These are phyloP conservation scores for Hippoglossus stenolepis DNA, from an alignment of 2,113 vertebrate species.

Conservation along the genomic window DNA sequence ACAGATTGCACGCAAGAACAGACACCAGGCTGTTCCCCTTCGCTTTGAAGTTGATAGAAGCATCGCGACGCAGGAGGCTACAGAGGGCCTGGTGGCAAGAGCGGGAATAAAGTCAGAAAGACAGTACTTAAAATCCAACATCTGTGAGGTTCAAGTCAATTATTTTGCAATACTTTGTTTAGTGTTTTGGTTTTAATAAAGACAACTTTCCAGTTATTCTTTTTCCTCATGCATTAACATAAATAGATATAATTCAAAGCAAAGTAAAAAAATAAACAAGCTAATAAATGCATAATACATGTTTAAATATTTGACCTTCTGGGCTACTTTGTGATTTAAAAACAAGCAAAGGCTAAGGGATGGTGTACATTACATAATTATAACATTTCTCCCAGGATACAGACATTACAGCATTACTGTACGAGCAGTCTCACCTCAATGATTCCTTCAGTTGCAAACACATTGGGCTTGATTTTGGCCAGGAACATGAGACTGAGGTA, in stretches of 20 bases:
- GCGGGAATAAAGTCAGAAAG: background rate
- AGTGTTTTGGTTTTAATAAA: too few relatives aligned
- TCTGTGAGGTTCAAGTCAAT: background rate
- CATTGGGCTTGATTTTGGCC: conserved; percentile 99
- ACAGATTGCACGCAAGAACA: conserved; percentile 94
- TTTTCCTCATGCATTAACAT: background rate
- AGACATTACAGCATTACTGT: background rate
- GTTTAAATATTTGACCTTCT: too few relatives aligned
- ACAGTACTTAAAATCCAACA: background rate
- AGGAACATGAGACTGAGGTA: conserved; percentile 98
- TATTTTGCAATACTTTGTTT: too few relatives aligned
- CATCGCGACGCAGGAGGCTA: conserved; percentile 93
- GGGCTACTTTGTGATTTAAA: too few relatives aligned
- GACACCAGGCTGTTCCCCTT: conserved; percentile 98
- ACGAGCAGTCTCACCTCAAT: conserved; percentile 87
- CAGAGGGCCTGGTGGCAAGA: conserved; percentile 87
- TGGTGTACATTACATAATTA: background rate
- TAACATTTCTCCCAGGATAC: background rate
- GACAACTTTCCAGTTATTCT: background rate
- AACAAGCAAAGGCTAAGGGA: background rate
- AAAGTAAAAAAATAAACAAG: too few relatives aligned
- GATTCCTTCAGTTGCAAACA: conserved; percentile 97
- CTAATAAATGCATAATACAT: too few relatives aligned
- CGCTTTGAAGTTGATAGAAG: conserved; percentile 97
- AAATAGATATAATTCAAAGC: too few relatives aligned